Evolutionary conservation across 2,888 invertebrate genomes (phyloP), one percentile per base, ranked within the genome.

Genomic region (Philereme vetulata): DNA sequence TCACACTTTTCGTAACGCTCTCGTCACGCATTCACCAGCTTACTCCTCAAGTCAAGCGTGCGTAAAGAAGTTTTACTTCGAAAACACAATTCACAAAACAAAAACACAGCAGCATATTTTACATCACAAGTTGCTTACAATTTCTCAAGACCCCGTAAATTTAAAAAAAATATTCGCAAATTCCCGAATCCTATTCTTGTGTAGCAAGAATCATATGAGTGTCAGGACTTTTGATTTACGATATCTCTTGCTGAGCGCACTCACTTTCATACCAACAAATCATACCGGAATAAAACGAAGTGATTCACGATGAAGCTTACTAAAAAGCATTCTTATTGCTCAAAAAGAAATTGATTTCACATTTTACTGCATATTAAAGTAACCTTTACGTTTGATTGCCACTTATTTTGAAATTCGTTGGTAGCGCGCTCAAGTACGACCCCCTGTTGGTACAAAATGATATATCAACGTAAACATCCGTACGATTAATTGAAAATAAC

Each of bases 301-400:
- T 86, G 84, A 85, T 84, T 88, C 86, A 86, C 77, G 69, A 75
- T 75, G 81, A 78, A 80, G 74, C 73, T 73, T 76, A 82, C 84
- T 84, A 83, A 87, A 86, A 81, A 70, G 71, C 74, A 67, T 80
- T 80, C 89, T 89, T 88, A 88, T 81, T 75, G 78, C 82, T 80
- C 68, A 71, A 80, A 86, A 85, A 85, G 82, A 85, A 88, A 89
- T 90, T 86, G 86, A 90, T 89, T 90, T 85, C 74, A 83, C 85
- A 86, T 88, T 88, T 90, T 88, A 90, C 84, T 89, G 86, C 88
- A 86, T 89, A 89, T 90, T 90, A 88, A 88, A 88, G 81, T 88
- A 88, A 86, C 86, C 84, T 87, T 85, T 86, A 84, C 80, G 80
- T 89, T 84, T 81, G 83, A 86, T 85, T 80, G 81, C 82, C 80